Conservation (phyloP, 2,113 vertebrate species). For the Nettapus auritus region DNA sequence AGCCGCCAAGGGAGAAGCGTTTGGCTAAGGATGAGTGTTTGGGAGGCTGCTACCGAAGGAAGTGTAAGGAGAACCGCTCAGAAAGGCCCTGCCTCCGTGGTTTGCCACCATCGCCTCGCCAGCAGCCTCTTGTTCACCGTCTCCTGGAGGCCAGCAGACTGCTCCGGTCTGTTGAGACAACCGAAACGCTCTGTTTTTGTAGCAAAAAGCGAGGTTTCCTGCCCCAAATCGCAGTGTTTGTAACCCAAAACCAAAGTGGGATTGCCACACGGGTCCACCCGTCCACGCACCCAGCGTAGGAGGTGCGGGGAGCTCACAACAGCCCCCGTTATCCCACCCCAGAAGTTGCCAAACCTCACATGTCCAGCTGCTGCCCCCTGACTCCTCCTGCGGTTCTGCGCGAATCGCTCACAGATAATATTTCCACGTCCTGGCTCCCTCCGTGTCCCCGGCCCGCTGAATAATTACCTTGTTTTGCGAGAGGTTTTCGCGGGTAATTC, state of each 20-base stretch:
- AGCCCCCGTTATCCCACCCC: not conserved
- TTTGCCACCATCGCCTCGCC: constrained; percentile 11
- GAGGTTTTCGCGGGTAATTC: constrained; percentile 57
- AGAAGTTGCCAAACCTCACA: constrained; percentile 19
- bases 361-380: constrained; percentile 30
- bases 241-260: not conserved
- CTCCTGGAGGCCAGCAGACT: not conserved
- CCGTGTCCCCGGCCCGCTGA: not conserved
- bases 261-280: fast-evolving
- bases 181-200: fast-evolving
- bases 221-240: fast-evolving
- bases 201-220: not conserved
- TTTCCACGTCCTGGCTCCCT: constrained; percentile 29
- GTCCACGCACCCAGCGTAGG: fast-evolving
- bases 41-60: constrained; percentile 27
- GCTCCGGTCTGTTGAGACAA: not conserved
- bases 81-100: not conserved
- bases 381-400: not conserved
- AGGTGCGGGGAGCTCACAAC: not conserved
- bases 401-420: constrained; percentile 54
- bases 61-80: not conserved
- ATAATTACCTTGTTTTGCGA: constrained; percentile 68
- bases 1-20: constrained; percentile 12
- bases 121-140: not conserved
- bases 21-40: constrained; percentile 31